A percentile compares a stretch with the other conserved stretches of the same genome.
These are phyloP conservation scores for Brachypteracias leptosomus DNA, from an alignment of 2,113 vertebrate genomes.

Conservation along the genomic window DNA sequence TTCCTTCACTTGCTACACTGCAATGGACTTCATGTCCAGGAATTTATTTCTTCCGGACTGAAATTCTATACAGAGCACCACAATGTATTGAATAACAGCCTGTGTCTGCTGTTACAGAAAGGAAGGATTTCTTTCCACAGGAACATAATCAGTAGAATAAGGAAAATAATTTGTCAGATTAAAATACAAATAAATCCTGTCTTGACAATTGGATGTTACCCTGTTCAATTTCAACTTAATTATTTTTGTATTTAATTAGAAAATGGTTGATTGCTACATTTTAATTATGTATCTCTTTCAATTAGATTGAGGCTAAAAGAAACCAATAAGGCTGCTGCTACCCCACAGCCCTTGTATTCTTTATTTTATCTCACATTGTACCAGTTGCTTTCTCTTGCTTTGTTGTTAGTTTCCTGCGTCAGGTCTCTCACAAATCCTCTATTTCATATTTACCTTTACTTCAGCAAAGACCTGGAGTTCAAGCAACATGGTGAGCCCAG, in stretches of 20 bases:
- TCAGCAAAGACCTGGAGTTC: neutral
- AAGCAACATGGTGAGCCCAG: neutral
- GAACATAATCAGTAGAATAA: slow-evolving; percentile 47
- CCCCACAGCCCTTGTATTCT: neutral
- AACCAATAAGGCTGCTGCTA: slow-evolving; percentile 6
- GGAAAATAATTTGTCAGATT: slow-evolving; percentile 70
- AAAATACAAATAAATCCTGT: slow-evolving; percentile 70
- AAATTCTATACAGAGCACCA: neutral
- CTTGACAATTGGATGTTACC: slow-evolving; percentile 70
- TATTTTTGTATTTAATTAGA: slow-evolving; percentile 80
- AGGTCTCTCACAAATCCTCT: neutral
- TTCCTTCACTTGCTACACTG: neutral
- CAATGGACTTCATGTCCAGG: neutral
- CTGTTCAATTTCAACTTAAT: slow-evolving; percentile 73
- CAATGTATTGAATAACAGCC: neutral
- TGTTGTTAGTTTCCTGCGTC: neutral
- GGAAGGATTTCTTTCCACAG: neutral
- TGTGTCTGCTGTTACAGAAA: neutral
- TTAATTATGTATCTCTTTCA: slow-evolving; percentile 72
- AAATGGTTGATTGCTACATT: slow-evolving; percentile 70
- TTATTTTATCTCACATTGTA: neutral
- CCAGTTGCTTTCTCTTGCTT: neutral
- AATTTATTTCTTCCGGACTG: neutral
- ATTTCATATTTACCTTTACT: neutral
- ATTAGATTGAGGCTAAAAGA: slow-evolving; percentile 52